Base-by-base conservation (phyloP, 1,140 invertebrate genomes). In the Lucilia cuprina region DNA sequence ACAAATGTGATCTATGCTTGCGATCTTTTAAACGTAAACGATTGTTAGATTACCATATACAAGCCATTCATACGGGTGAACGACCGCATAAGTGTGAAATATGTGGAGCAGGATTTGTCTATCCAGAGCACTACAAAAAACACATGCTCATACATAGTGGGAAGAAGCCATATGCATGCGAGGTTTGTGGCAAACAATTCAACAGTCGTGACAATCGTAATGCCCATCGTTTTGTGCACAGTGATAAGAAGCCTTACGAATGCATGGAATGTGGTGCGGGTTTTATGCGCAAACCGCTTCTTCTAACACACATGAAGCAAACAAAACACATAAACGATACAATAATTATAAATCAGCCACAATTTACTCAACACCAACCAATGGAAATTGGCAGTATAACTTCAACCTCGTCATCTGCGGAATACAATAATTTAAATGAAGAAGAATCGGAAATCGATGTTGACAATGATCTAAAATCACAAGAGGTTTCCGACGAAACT, bases 141-240 rank as follows among this genome's bases (percentile, higher is more conserved):
- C 96, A 97, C 86, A 91, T 94, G 85, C 91, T 94, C 0, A 96
- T 96, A 88, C 96, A 97, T 87, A 96, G 94, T 9, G 95, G 95
- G 0, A 94, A 95, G 85, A 96, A 96, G 86, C 95, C 96, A 0
- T 97, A 94, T 86, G 88, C 93, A 2, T 97, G 96, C 86, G 95
- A 96, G 92, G 94, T 96, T n/a, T 97, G 96, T 89, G 95, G 95
- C n/a, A 97, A 97, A 89, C 93, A 94, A 30, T 97, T 97, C 89
- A 96, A 95, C 86, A 95, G 95, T 50, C 92, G 95, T 74, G 96
- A 97, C 91, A 97, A 97, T 89, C 92, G 96, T 83, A 96, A 97
- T 92, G 95, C 96, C 13, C 96, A 97, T 89, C 93, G 95, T 96
- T 85, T 96, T 90, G 94, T 96, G 70, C 96, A 97, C 89, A 96